These are phyloP conservation scores for Erannis defoliaria DNA, from an alignment of 2,888 invertebrate genomes.

Conservation along the genomic window DNA sequence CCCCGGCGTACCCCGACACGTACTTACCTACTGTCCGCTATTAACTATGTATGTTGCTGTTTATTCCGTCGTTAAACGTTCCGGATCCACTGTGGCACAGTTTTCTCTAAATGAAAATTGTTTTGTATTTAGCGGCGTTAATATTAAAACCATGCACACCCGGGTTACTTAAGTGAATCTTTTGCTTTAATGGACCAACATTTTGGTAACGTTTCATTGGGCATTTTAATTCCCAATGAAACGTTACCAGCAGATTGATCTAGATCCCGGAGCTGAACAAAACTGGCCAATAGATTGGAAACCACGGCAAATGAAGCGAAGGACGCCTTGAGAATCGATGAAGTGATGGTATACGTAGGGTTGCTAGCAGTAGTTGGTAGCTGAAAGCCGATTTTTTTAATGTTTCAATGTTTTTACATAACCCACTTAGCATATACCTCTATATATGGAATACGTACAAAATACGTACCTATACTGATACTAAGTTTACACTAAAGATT, in stretches of 20 bases:
- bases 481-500: too few species aligned
- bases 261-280: background rate
- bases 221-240: background rate
- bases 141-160: slow-evolving; percentile 9
- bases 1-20: background rate
- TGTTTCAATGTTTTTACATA: too few species aligned
- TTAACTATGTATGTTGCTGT: slow-evolving; percentile 58
- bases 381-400: too few species aligned
- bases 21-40: slow-evolving; percentile 41
- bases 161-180: background rate
- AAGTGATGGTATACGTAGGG: too few species aligned
- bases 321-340: too few species aligned
- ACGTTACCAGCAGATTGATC: background rate
- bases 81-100: slow-evolving; percentile 39
- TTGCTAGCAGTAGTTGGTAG: too few species aligned
- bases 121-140: slow-evolving; percentile 39
- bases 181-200: background rate
- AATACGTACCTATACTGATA: too few species aligned
- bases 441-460: too few species aligned
- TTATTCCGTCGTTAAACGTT: slow-evolving; percentile 44
- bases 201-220: background rate
- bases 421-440: too few species aligned
- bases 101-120: slow-evolving; percentile 46
- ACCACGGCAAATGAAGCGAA: too few species aligned
- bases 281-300: too few species aligned